These are phyloP conservation scores for Tetanocera ferruginea DNA, from an alignment of 2,888 invertebrate species.

Conservation along the genomic window DNA sequence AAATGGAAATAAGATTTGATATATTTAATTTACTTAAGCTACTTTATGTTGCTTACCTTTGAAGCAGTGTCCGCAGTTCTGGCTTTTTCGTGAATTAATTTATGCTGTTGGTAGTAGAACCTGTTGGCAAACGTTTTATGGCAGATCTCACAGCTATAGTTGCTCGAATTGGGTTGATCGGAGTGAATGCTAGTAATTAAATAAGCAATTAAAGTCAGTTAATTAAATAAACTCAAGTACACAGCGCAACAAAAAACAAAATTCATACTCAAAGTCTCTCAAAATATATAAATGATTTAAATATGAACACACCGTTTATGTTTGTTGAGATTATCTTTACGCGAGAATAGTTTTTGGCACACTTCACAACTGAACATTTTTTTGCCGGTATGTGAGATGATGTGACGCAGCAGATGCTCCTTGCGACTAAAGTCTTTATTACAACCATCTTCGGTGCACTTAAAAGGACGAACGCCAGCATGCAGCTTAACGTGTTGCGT, in stretches of 20 bases:
- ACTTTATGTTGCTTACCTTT: conserved; percentile 12
- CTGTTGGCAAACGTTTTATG: conserved; percentile 78
- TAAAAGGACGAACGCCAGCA: conserved; percentile 77
- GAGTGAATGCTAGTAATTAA: conserved; percentile 61
- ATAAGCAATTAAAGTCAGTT: background rate
- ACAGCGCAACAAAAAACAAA: background rate
- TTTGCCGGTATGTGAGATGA: conserved; percentile 77
- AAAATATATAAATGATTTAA: conserved; percentile 8
- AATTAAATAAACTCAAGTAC: background rate
- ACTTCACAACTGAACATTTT: conserved; percentile 77
- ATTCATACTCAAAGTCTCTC: too few species aligned
- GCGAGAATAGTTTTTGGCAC: conserved; percentile 73
- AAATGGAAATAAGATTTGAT: too few species aligned
- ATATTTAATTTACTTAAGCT: background rate
- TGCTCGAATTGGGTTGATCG: conserved; percentile 64
- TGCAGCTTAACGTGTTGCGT: conserved; percentile 79
- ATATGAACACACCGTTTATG: conserved; percentile 63
- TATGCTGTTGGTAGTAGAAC: conserved; percentile 77
- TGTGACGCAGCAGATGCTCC: conserved; percentile 78
- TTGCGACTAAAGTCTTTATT: conserved; percentile 79
- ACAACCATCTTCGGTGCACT: conserved; percentile 74
- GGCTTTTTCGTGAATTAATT: conserved; percentile 71
- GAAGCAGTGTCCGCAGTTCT: conserved; percentile 37
- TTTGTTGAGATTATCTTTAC: conserved; percentile 70
- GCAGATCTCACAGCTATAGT: conserved; percentile 77